phyloP scores from a whole-genome alignment of 2,113 vertebrate species.

The Dipodomys merriami region DNA sequence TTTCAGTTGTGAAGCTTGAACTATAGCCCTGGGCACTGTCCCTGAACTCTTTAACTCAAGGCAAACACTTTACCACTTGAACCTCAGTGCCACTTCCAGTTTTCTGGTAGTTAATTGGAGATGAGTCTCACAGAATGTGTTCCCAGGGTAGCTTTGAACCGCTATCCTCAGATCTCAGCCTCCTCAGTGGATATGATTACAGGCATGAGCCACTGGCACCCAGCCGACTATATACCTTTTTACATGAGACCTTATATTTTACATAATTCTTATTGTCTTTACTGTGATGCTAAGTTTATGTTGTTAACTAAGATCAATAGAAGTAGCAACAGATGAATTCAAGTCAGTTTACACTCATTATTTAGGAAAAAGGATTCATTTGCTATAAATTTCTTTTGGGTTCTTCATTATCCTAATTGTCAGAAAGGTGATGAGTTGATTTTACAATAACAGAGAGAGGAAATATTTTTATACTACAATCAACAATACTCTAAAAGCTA shows the following conservation, averaged over 20 bases:
- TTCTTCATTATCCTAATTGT: not conserved
- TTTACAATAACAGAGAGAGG: not conserved
- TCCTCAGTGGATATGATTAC: too few species aligned
- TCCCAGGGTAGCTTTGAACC: too few species aligned
- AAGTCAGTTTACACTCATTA: not conserved
- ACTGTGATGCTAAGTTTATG: not conserved
- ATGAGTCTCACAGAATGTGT: too few species aligned
- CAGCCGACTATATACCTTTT: not conserved
- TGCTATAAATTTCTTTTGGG: not conserved
- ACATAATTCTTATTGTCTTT: conserved; percentile 30
- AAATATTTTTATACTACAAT: conserved; percentile 48
- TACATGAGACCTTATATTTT: not conserved
- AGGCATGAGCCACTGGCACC: too few species aligned
- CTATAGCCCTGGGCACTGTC: too few species aligned
- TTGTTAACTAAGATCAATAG: not conserved
- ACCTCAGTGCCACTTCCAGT: too few species aligned
- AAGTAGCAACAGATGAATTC: not conserved
- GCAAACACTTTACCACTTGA: too few species aligned
- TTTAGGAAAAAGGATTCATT: not conserved
- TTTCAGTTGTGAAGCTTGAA: too few species aligned
- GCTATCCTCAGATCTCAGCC: too few species aligned
- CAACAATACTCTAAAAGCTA: conserved; percentile 41
- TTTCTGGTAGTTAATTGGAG: too few species aligned
- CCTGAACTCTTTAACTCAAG: too few species aligned
- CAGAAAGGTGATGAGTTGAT: not conserved